Evolutionary conservation across 2,888 invertebrate species (phyloP), one percentile per base, ranked within the genome.

Genomic region (Phaedon cochleariae): DNA sequence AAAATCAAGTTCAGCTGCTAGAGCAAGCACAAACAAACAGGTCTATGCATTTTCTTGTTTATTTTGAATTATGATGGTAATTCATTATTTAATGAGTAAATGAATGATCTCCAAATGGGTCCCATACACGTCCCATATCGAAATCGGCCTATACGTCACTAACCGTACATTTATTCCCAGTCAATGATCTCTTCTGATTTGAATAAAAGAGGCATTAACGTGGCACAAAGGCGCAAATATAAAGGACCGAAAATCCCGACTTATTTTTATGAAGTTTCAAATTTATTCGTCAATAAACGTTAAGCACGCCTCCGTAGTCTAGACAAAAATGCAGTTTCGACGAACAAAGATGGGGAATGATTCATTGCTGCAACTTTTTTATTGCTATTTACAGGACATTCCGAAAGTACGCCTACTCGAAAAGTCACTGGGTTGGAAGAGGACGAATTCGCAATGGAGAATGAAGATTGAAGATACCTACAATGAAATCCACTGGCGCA

Each of bases 371-470:
- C 75, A 73, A 74, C 70, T 49, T 74, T 76, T 77, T 77, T 77
- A 74, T 77, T 75, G 74, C 77, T 73, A 77, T 77, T 76, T 77
- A 77, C 76, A 71, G 76, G 75, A 71, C n/a, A n/a, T n/a, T n/a
- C n/a, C n/a, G n/a, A n/a, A n/a, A n/a, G n/a, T n/a, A 74, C 75
- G 71, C 75, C 76, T 72, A 76, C 76, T 67, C 69, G 45, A 21
- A 45, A 34, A 34, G 54, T 54, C 37, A 31, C 41, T 41, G 37
- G 52, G 52, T 53, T 53, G 15, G 15, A 29, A 15, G 37, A 41
- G 4, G 9, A 55, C 20, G 22, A 17, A 34, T 37, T 37, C 54
- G 54, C n/a, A 18, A 31, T 12, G 17, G 29, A n/a, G n/a, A n/a
- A n/a, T n/a, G n/a, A n/a, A n/a, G n/a, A n/a, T n/a, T n/a, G n/a